Evolutionary conservation across 2,888 invertebrate species (phyloP), one percentile per base, ranked within the genome.

Genomic region (Oeneis ivallda): DNA sequence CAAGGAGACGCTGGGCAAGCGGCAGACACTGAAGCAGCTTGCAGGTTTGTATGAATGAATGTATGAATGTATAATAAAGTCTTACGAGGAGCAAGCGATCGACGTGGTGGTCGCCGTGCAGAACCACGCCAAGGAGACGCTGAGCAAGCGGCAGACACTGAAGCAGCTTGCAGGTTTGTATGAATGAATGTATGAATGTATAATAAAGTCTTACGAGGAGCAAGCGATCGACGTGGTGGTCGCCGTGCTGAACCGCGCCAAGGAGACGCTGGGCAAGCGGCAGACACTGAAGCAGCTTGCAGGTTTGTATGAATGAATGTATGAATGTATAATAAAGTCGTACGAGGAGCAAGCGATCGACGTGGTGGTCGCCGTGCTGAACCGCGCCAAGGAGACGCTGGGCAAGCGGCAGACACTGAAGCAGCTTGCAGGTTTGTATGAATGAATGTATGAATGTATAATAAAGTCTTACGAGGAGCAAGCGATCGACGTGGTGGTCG

Each of bases 61-160:
- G n/a, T n/a, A 86, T 87, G 87, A 80, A 86, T 75, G 65, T 86
- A 53, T 81, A n/a, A n/a, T n/a, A n/a, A n/a, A n/a, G n/a, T n/a
- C n/a, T n/a, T n/a, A n/a, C n/a, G n/a, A n/a, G n/a, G n/a, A n/a
- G n/a, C n/a, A n/a, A n/a, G n/a, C n/a, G n/a, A n/a, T n/a, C n/a
- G n/a, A n/a, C n/a, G n/a, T n/a, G n/a, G n/a, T n/a, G n/a, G n/a
- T n/a, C n/a, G n/a, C n/a, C n/a, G n/a, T n/a, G n/a, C n/a, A n/a
- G n/a, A n/a, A n/a, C n/a, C n/a, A n/a, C n/a, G n/a, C n/a, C n/a
- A n/a, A n/a, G n/a, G n/a, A n/a, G n/a, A n/a, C n/a, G n/a, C n/a
- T n/a, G n/a, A n/a, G n/a, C n/a, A n/a, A n/a, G n/a, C n/a, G n/a
- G n/a, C n/a, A n/a, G n/a, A n/a, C n/a, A n/a, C n/a, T n/a, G n/a